Conservation (phyloP, 1,140 invertebrate genomes). For the Phymorhynchus buccinoides region DNA sequence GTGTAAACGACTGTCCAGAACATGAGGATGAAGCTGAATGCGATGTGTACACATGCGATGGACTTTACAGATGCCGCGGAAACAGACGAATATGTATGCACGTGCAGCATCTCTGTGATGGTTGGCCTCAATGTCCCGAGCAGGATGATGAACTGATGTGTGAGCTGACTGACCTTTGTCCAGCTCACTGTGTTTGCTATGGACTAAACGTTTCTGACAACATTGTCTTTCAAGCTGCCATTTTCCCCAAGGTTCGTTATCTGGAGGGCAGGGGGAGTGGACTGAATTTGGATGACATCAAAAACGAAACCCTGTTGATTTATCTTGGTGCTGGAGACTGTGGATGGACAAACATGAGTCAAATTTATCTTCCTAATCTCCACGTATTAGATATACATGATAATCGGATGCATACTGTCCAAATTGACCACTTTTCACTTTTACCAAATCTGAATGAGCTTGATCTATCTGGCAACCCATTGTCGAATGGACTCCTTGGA, state of each 20-base stretch:
- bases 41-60: no score
- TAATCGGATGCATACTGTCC: background rate
- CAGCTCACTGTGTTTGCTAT: slow-evolving; percentile 47
- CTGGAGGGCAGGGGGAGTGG: background rate
- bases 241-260: background rate
- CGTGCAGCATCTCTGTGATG: no score
- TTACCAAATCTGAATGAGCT: background rate
- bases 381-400: slow-evolving; percentile 30
- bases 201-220: no score
- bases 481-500: background rate
- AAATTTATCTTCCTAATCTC: slow-evolving; percentile 28
- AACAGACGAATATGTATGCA: no score
- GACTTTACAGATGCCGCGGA: no score
- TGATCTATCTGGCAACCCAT: background rate
- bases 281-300: background rate
- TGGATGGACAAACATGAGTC: background rate
- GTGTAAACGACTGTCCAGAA: no score
- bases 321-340: slow-evolving; percentile 28
- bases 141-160: slow-evolving; percentile 42
- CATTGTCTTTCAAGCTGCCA: background rate
- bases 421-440: background rate
- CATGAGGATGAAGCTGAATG: no score
- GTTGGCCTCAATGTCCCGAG: slow-evolving; percentile 24
- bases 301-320: slow-evolving; percentile 9
- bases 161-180: slow-evolving; percentile 37